Percentiles rank a stretch among this genome's conserved stretches.
phyloP scores from a whole-genome alignment of 2,113 vertebrate genomes.

The Tricholaema leucomelas region DNA sequence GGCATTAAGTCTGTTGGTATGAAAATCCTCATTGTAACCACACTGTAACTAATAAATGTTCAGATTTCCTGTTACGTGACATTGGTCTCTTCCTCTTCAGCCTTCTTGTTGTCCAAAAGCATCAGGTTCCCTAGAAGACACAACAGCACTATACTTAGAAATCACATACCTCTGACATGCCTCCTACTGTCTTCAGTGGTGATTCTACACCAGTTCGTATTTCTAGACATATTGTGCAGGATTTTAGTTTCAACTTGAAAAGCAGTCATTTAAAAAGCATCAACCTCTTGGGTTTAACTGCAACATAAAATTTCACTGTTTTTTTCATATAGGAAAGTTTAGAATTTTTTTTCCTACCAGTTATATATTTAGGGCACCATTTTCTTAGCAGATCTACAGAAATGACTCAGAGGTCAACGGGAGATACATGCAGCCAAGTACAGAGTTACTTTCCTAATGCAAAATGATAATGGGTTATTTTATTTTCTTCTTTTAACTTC shows the following conservation, averaged over 20 bases:
- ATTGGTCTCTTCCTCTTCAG: not conserved
- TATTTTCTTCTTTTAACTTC: constrained; percentile 16
- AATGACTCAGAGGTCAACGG: not conserved
- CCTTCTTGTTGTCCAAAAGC: not conserved
- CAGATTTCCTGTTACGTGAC: not conserved
- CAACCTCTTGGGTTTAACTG: not conserved
- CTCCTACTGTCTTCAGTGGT: not conserved
- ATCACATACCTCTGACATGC: not conserved
- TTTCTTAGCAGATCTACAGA: not conserved
- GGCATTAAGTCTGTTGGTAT: not conserved
- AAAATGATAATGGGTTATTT: not conserved
- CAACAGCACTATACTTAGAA: not conserved
- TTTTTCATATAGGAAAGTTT: not conserved
- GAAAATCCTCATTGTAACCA: not conserved
- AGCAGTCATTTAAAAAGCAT: not conserved
- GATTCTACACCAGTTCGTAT: not conserved
- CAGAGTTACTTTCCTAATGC: not conserved
- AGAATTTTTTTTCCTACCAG: not conserved
- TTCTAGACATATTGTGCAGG: not conserved
- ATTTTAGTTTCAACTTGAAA: constrained; percentile 14
- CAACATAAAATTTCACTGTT: not conserved
- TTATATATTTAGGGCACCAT: not conserved
- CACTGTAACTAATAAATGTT: not conserved
- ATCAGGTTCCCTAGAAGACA: not conserved
- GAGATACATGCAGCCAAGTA: not conserved